Percentiles rank a stretch among this genome's conserved stretches.
phyloP scores from a whole-genome alignment of 2,113 vertebrate species.

The Pterocles gutturalis region DNA sequence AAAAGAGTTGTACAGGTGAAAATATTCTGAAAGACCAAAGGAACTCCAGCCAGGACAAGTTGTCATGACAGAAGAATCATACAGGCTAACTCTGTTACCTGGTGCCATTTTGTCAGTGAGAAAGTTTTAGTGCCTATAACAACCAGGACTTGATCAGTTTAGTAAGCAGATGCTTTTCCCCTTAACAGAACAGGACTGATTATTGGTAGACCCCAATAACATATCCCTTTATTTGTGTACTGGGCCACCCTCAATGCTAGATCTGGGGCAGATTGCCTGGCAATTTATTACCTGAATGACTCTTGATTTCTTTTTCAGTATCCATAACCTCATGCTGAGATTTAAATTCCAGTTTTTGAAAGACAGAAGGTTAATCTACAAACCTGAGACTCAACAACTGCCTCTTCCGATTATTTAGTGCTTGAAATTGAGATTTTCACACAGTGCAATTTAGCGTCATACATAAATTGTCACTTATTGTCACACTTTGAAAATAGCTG shows the following conservation, averaged over 20 bases:
- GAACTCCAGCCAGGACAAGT: not conserved
- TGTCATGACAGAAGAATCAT: not conserved
- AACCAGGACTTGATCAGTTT: too few relatives aligned
- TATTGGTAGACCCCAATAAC: not conserved
- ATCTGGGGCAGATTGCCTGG: not conserved
- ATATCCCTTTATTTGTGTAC: not conserved
- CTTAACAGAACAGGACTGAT: not conserved
- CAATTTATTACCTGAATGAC: not conserved
- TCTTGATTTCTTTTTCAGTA: not conserved
- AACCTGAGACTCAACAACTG: not conserved
- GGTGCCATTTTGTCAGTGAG: not conserved
- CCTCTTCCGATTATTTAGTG: not conserved
- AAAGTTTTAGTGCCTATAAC: not conserved
- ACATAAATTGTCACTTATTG: not conserved
- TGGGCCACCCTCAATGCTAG: not conserved
- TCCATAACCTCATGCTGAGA: not conserved
- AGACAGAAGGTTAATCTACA: not conserved
- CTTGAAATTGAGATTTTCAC: conserved; percentile 26
- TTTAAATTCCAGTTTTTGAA: conserved; percentile 6
- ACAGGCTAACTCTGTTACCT: not conserved
- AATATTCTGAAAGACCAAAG: not conserved
- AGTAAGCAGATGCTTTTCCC: not conserved
- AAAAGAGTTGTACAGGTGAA: not conserved
- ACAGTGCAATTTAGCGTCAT: conserved; percentile 39
- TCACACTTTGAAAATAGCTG: not conserved